These are phyloP conservation scores for Epinotia demarniana DNA, from an alignment of 2,888 invertebrate genomes.

Conservation along the genomic window DNA sequence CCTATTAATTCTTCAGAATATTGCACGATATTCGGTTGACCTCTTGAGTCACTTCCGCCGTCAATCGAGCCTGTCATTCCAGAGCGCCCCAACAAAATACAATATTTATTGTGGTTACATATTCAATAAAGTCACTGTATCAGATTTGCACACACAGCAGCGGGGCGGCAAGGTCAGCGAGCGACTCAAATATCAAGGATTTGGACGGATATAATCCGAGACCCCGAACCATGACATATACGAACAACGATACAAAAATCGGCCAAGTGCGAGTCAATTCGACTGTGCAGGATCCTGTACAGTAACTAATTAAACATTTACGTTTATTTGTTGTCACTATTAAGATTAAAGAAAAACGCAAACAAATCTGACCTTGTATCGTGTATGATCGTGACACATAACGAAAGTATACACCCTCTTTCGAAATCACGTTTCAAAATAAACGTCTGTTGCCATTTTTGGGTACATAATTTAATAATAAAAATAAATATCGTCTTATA, in stretches of 20 bases:
- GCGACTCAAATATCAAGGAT: slow-evolving; percentile 11
- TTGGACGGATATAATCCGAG: too few relatives aligned
- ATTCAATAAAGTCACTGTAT: slow-evolving; percentile 30
- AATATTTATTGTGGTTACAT: slow-evolving; percentile 27
- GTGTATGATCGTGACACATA: too few relatives aligned
- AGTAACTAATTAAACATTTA: too few relatives aligned
- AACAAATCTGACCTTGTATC: too few relatives aligned
- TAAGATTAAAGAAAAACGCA: too few relatives aligned
- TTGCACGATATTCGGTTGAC: neutral
- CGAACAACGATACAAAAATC: too few relatives aligned
- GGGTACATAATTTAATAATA: neutral
- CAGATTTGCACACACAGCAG: slow-evolving; percentile 29
- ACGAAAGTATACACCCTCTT: neutral
- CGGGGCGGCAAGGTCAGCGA: slow-evolving; percentile 2
- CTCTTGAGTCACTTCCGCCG: neutral
- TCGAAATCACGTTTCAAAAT: neutral
- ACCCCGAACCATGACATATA: neutral
- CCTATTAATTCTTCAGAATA: neutral
- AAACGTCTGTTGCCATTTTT: neutral
- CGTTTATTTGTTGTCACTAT: too few relatives aligned
- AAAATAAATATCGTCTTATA: too few relatives aligned
- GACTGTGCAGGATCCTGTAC: too few relatives aligned
- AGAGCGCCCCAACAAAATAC: slow-evolving; percentile 7
- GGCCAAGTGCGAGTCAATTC: too few relatives aligned
- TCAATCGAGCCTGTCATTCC: neutral